These are phyloP conservation scores for Oryzias celebensis DNA, from an alignment of 2,113 vertebrate species.

Conservation along the genomic window DNA sequence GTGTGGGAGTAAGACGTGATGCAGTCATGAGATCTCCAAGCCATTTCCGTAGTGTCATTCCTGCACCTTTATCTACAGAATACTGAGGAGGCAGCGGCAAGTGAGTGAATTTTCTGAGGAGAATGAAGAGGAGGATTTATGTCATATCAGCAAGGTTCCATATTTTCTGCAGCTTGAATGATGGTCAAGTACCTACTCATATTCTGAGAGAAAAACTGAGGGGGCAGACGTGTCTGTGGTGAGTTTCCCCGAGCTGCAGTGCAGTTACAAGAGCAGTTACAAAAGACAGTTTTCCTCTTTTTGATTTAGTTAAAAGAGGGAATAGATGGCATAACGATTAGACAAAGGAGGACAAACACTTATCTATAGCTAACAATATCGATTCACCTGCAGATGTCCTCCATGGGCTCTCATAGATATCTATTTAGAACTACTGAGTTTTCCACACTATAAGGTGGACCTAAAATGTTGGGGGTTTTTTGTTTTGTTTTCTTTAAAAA, in stretches of 20 bases:
- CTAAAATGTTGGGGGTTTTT: too few species aligned
- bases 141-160: slow-evolving; percentile 51
- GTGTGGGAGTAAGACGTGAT: slow-evolving; percentile 48
- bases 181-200: slow-evolving; percentile 63
- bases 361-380: too few species aligned
- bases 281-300: slow-evolving; percentile 46
- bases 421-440: too few species aligned
- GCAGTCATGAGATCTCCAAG: slow-evolving; percentile 50
- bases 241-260: slow-evolving; percentile 57
- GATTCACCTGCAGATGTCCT: too few species aligned
- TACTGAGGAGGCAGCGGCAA: slow-evolving; percentile 36
- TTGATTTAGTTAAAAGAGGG: slow-evolving; percentile 10
- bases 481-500: too few species aligned
- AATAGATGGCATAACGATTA: slow-evolving; percentile 20
- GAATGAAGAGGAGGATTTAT: slow-evolving; percentile 62
- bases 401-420: too few species aligned
- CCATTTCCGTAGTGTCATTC: slow-evolving; percentile 59
- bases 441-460: too few species aligned
- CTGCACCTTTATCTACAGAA: slow-evolving; percentile 39
- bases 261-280: slow-evolving; percentile 49
- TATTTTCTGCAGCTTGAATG: slow-evolving; percentile 57
- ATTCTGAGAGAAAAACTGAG: slow-evolving; percentile 56
- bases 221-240: slow-evolving; percentile 63
- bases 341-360: slow-evolving; percentile 12
- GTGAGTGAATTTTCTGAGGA: slow-evolving; percentile 32